Base-by-base conservation (phyloP, 2,888 invertebrate species). In the Ellobium chinense region DNA sequence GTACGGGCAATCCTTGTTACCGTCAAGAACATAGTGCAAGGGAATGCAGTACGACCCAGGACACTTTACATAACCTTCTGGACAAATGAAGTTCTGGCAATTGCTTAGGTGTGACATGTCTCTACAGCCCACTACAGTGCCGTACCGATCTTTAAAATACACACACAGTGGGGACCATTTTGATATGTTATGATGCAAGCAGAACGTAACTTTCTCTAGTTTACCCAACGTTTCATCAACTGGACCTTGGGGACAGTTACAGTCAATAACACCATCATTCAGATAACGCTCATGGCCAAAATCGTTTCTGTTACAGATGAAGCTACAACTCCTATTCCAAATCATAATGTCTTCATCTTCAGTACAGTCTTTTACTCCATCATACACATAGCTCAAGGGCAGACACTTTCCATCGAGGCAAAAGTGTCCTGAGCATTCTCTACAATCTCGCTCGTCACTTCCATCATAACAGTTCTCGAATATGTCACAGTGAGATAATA, bases 161-260 rank as follows among this genome's bases (percentile, higher is more conserved):
- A 63, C 75, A 63, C 75, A 63, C 39, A 56, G 60, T 0, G 74
- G 74, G 1, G 68, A 69, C 75, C 80, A 75, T 39, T 74, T 74
- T 4, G 62, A 1, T 12, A 63, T 46, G 24, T 62, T 46, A 1
- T 18, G 18, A 7, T 74, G 39, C 0, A 37, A 29, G n/a, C 63
- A 74, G 31, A 69, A 78, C 14, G 24, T 18, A 3, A 62, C 34
- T 1, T 60, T n/a, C 18, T 72, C 79, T 14, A 79, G 62, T 18
- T 65, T 56, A 12, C 79, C 79, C 12, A 72, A 7, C 0, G 58
- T 73, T 36, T 66, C 73, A 36, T 79, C 79, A 34, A 79, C 31
- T 21, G 63, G 56, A n/a, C 79, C 79, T n/a, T 79, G 73, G 2
- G 79, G 79, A 12, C 79, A 72, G 2, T 56, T 34, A 21, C 79